These are phyloP conservation scores for Pyralis farinalis DNA, from an alignment of 2,888 invertebrate genomes.

Conservation along the genomic window DNA sequence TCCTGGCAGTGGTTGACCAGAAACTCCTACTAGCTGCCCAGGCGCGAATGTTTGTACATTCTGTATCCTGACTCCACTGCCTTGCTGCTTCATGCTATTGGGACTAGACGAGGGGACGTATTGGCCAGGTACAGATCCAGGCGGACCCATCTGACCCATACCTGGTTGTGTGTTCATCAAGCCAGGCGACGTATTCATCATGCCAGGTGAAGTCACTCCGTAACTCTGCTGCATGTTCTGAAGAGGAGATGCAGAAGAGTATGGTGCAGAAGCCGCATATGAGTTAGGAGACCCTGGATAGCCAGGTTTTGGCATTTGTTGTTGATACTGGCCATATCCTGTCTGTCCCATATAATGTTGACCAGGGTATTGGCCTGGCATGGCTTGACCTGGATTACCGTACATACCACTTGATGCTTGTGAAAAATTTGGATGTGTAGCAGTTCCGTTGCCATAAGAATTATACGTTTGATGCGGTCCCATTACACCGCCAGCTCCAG, in stretches of 20 bases:
- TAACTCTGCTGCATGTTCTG: conserved; percentile 73
- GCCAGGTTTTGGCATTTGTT: conserved; percentile 50
- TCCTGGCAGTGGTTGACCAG: conserved; percentile 29
- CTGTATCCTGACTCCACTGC: conserved; percentile 57
- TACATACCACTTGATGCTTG: conserved; percentile 60
- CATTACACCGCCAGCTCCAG: conserved; percentile 73
- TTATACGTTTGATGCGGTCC: conserved; percentile 69
- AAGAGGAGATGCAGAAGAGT: conserved; percentile 56
- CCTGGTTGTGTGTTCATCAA: conserved; percentile 36
- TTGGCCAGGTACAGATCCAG: conserved; percentile 38
- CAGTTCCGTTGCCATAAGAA: conserved; percentile 53
- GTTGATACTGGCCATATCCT: conserved; percentile 51
- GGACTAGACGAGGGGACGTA: conserved; percentile 56
- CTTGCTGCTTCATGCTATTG: conserved; percentile 43
- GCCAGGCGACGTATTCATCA: conserved; percentile 26
- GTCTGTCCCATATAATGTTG: conserved; percentile 50
- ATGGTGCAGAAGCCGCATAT: conserved; percentile 47
- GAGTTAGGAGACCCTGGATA: conserved; percentile 49
- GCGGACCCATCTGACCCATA: conserved; percentile 52
- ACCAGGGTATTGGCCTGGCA: conserved; percentile 54
- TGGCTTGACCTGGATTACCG: conserved; percentile 48
- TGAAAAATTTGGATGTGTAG: conserved; percentile 45
- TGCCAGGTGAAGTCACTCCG: conserved; percentile 43
- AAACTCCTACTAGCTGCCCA: conserved; percentile 40
- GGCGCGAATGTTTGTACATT: conserved; percentile 68